Base-by-base conservation (phyloP, 2,113 vertebrate genomes). In the Eidolon helvum region DNA sequence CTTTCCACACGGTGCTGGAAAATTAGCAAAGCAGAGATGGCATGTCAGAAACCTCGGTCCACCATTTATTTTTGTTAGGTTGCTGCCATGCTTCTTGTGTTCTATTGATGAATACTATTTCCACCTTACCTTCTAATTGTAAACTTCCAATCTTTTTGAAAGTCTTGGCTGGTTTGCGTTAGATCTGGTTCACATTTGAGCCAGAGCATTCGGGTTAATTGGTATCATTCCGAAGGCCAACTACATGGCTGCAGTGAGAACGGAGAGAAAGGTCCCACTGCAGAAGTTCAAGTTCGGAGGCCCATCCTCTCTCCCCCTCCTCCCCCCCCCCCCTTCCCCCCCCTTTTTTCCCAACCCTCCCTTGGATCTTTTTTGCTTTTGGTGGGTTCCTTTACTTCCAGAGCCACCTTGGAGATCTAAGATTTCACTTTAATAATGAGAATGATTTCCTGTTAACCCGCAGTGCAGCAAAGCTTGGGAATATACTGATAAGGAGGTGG, bases 41-140 rank as follows among this genome's bases (percentile, higher is more conserved):
- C 30, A 4, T 0, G 21, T 6, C 33, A 48, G 48, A 93, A 66
- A 61, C 26, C 11, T 5, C 1, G 14, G 15, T 16, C 55, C 11
- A 0, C 14, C 5, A 0, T 7, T 12, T 22, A 14, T 53, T 33
- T 38, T 15, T 1, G n/a, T 43, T 5, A 48, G 16, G 8, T 2
- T 16, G 48, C 21, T 1, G 65, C 12, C 6, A 18, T 0, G 28
- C 5, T 16, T 59, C 45, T n/a, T 16, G 12, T 8, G 21, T 5
- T 45, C 16, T 7, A 10, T 43, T 68, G 35, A 35, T 0, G 3
- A 33, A 7, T 10, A 24, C 10, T 1, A 2, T 22, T 61, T 66
- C 26, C 26, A 26, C 22, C 26, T 45, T 69, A 10, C 16, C 18
- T 38, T 66, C 61, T 48, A 38, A 35, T 16, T 9, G 28, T 7